Evolutionary conservation across 2,113 vertebrate genomes (phyloP).

Genomic region (Tenebrosternarchus preto): DNA sequence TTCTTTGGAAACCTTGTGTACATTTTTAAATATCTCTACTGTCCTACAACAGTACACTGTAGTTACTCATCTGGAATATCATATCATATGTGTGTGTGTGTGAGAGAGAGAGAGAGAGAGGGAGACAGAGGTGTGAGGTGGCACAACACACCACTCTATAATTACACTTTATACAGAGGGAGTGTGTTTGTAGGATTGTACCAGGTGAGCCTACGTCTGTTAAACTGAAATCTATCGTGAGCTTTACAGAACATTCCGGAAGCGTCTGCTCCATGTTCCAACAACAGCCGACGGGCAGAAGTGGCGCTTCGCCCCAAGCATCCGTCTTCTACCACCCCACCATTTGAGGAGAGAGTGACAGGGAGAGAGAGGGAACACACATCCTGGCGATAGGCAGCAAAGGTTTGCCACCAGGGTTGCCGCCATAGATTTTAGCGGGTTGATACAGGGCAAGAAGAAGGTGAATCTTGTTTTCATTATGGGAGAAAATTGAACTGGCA

Average conservation of each 20-base stretch:
- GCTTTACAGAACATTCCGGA: constrained; percentile 37
- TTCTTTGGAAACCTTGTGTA: no score
- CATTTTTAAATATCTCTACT: no score
- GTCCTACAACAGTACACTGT: no score
- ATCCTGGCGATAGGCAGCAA: constrained; percentile 17
- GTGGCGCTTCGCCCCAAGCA: constrained; percentile 20
- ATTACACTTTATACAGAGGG: not conserved
- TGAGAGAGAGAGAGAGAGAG: no score
- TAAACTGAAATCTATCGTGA: constrained; percentile 42
- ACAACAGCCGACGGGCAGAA: constrained; percentile 35
- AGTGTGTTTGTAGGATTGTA: constrained; percentile 17
- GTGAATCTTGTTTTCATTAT: constrained; percentile 66
- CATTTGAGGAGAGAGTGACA: not conserved
- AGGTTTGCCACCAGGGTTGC: constrained; percentile 12
- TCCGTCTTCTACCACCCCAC: constrained; percentile 28
- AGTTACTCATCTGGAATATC: no score
- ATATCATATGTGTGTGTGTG: no score
- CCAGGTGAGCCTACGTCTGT: constrained; percentile 35
- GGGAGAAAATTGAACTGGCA: constrained; percentile 64
- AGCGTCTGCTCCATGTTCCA: constrained; percentile 38
- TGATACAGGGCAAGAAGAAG: constrained; percentile 37
- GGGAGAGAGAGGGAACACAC: not conserved
- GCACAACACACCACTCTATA: not conserved
- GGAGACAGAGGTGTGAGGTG: not conserved
- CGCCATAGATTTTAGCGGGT: constrained; percentile 41